phyloP scores from a whole-genome alignment of 64 coral and sea anemone genomes.

The Porites australiensis region DNA sequence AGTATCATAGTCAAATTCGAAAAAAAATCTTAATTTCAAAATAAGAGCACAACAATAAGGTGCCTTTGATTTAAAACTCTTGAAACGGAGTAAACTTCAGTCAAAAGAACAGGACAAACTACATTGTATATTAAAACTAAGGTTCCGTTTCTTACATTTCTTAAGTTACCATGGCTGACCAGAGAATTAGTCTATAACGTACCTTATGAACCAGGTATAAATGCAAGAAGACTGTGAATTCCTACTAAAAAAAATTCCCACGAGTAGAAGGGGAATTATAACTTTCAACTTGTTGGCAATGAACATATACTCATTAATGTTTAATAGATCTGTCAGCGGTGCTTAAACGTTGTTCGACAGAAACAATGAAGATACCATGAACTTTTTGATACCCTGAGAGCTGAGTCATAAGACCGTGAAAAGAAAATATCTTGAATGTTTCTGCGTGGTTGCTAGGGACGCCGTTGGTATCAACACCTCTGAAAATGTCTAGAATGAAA shows the following conservation, averaged over 20 bases:
- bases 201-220: background rate
- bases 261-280: background rate
- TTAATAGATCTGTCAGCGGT: slow-evolving; percentile 9
- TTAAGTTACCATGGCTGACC: too few relatives aligned
- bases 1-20: background rate
- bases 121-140: too few relatives aligned
- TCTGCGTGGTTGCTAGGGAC: background rate
- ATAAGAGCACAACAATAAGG: too few relatives aligned
- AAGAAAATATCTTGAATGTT: slow-evolving; percentile 18
- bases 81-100: too few relatives aligned
- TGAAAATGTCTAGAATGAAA: too few relatives aligned
- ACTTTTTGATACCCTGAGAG: background rate
- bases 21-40: too few relatives aligned
- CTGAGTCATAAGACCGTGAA: background rate
- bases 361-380: slow-evolving; percentile 25
- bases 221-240: background rate
- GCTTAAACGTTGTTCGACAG: background rate
- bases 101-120: too few relatives aligned
- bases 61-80: too few relatives aligned
- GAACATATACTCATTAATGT: slow-evolving; percentile 28
- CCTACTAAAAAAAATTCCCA: background rate
- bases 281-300: background rate
- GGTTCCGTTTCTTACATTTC: too few relatives aligned
- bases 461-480: too few relatives aligned
- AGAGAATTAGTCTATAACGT: background rate